Base-by-base conservation (phyloP, 2,113 vertebrate species). In the Oceanodroma tethys region DNA sequence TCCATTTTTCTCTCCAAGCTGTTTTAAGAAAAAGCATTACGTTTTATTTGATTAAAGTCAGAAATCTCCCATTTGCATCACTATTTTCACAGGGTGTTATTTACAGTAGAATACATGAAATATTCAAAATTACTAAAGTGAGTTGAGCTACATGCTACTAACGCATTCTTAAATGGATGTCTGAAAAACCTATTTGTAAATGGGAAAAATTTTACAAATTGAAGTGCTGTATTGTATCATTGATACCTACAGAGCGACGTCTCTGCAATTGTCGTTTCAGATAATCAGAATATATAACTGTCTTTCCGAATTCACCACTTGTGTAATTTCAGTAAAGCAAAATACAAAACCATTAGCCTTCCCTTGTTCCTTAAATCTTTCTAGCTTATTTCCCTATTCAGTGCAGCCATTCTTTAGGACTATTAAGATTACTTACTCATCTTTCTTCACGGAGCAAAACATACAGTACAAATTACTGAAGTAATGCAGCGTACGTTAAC, bases 261-360 rank as follows among this genome's bases (percentile, higher is more conserved):
- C 84, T 88, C 76, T 55, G 90, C 73, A 82, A 85, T 43, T 86
- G 76, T 94, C 73, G 86, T 89, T 87, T 73, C 60, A 40, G 73
- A 84, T 93, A 94, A 96, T 89, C 88, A 91, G 76, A 95, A 95
- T 59, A 74, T 53, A 65, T 50, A 89, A 90, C 85, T 72, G 59
- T 38, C 79, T 92, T 25, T 67, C 82, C 81, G 48, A 70, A 95
- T 88, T 80, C 94, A 91, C 60, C 71, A 87, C 88, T 91, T 65
- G 66, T 72, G 36, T 72, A 47, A 95, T 92, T 86, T 86, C 80
- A 91, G 80, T 13, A 81, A 88, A 83, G 81, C 88, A 88, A 95
- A 94, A 89, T n/a, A 96, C 26, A 91, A 55, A 81, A 76, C 68
- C 92, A 95, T 93, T 91, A 97, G 73, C 86, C 60, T 66, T 76